phyloP scores from a whole-genome alignment of 2,888 invertebrate genomes.

The Lissonota sp. region DNA sequence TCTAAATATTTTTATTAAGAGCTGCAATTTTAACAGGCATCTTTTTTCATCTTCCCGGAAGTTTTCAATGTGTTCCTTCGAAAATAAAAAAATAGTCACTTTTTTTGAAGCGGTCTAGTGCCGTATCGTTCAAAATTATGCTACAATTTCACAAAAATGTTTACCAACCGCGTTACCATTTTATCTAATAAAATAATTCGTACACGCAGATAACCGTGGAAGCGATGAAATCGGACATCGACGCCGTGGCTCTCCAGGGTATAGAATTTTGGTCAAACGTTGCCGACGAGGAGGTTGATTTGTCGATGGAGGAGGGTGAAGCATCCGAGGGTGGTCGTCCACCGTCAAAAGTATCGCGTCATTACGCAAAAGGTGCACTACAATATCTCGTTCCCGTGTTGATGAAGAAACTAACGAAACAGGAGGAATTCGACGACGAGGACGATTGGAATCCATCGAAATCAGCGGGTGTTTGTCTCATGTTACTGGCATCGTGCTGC shows the following conservation, averaged over 20 bases:
- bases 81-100: too few relatives aligned
- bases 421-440: conserved; percentile 98
- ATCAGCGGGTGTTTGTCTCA: conserved; percentile 99
- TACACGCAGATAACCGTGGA: conserved; percentile 93
- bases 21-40: too few relatives aligned
- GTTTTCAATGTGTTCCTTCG: too few relatives aligned
- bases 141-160: too few relatives aligned
- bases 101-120: too few relatives aligned
- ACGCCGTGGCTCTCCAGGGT: conserved; percentile 98
- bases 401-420: conserved; percentile 96
- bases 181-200: not conserved
- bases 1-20: too few relatives aligned
- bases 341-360: conserved; percentile 96
- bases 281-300: conserved; percentile 99
- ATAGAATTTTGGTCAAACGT: conserved; percentile 99
- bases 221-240: conserved; percentile 98
- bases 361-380: conserved; percentile 99
- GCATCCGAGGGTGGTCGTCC: conserved; percentile 96
- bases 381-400: conserved; percentile 97
- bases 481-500: conserved; percentile 98
- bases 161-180: too few relatives aligned
- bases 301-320: conserved; percentile 97
- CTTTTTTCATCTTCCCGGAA: too few relatives aligned
- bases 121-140: too few relatives aligned
- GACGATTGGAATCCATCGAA: conserved; percentile 99